Evolutionary conservation across 2,113 vertebrate species (phyloP).

Genomic region (Panthera uncia): DNA sequence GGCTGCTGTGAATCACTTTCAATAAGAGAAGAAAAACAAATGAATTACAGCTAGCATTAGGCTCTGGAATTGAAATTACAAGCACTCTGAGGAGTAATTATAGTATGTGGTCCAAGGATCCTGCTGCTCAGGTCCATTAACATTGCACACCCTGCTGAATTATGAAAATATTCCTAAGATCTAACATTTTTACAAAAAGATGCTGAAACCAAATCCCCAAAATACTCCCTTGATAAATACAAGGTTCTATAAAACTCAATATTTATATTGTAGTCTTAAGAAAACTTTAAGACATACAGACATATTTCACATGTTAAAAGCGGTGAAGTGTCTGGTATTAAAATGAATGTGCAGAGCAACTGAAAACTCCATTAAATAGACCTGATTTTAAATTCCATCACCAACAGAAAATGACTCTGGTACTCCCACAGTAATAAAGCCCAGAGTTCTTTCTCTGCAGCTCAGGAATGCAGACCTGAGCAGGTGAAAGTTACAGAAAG

Average conservation of each 20-base stretch:
- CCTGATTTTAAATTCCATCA: conserved; percentile 70
- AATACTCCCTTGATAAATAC: conserved; percentile 64
- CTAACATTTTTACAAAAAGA: conserved; percentile 62
- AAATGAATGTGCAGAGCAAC: conserved; percentile 46
- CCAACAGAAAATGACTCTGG: conserved; percentile 62
- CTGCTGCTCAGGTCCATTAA: conserved; percentile 60
- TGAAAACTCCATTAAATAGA: conserved; percentile 52
- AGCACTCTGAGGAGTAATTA: conserved; percentile 70
- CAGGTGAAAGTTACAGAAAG: background rate
- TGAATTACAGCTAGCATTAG: conserved; percentile 53
- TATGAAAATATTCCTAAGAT: conserved; percentile 60
- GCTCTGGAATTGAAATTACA: conserved; percentile 66
- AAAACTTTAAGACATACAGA: conserved; percentile 49
- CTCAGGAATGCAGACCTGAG: background rate
- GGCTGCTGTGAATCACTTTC: conserved; percentile 63
- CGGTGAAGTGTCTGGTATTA: conserved; percentile 27
- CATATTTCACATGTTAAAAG: conserved; percentile 37
- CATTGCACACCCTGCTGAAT: conserved; percentile 63
- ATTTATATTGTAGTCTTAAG: conserved; percentile 60
- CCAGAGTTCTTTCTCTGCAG: background rate
- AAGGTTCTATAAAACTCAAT: conserved; percentile 59
- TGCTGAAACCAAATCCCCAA: conserved; percentile 48
- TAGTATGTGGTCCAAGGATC: conserved; percentile 41
- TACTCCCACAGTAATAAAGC: conserved; percentile 45
- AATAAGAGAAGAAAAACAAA: conserved; percentile 67